Evolutionary conservation across 2,888 invertebrate genomes (phyloP).

Genomic region (Ceriagrion tenellum): DNA sequence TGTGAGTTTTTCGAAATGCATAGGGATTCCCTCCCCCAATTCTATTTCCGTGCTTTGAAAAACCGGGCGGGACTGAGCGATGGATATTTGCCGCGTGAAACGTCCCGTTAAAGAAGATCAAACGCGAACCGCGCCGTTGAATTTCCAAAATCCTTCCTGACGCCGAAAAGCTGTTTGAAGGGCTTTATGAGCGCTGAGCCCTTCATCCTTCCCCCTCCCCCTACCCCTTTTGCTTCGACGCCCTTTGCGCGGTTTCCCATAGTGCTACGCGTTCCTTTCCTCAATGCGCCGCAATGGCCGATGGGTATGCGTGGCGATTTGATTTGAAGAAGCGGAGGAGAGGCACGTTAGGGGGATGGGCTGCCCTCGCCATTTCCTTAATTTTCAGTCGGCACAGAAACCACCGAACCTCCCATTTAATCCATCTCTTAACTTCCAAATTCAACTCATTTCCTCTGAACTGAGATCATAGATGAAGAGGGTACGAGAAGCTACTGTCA

Average conservation of each 20-base stretch:
- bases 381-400: background rate
- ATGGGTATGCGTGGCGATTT: too few relatives aligned
- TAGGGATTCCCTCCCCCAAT: too few relatives aligned
- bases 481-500: too few relatives aligned
- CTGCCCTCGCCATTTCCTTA: background rate
- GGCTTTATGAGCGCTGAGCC: background rate
- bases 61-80: background rate
- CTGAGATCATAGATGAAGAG: too few relatives aligned
- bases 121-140: background rate
- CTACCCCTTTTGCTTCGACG: background rate
- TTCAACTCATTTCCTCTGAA: too few relatives aligned
- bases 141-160: background rate
- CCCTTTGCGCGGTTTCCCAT: background rate
- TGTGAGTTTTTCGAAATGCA: too few relatives aligned
- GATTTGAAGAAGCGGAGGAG: too few relatives aligned
- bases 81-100: background rate
- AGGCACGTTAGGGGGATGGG: background rate
- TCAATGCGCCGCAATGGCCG: too few relatives aligned
- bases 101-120: background rate
- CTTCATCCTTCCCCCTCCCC: background rate
- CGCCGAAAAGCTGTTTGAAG: background rate
- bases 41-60: too few relatives aligned
- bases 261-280: too few relatives aligned
- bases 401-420: too few relatives aligned
- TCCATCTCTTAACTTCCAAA: too few relatives aligned